Evolutionary conservation across 2,888 invertebrate genomes (phyloP), one percentile per base, ranked within the genome.

Genomic region (Pristionchus exspectatus): DNA sequence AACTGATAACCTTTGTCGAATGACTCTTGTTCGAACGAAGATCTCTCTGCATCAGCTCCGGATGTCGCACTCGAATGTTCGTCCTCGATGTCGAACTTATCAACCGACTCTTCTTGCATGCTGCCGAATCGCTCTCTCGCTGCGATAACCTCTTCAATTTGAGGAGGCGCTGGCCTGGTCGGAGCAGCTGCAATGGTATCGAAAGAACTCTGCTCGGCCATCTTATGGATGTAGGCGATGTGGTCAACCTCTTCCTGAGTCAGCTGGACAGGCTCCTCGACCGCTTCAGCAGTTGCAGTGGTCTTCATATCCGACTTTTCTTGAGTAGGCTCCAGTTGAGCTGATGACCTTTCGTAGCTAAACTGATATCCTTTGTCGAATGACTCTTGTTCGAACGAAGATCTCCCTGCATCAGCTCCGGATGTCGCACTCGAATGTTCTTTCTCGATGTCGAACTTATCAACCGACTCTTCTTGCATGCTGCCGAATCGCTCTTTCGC

Each of bases 191-290:
- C 33, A 24, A 44, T 24, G 10, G 44, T 74, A 2, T 74, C 74
- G 74, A 74, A 33, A 9, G 74, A 74, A 33, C 74, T 74, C 44
- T 74, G 74, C 74, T 74, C 74, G 21, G 74, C 74, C 74, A 74
- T 74, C 44, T 74, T 74, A 44, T 74, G 74, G 74, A 74, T 74
- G 33, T 74, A 74, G 33, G 74, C 74, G 74, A 74, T 74, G 44
- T 74, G 74, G n/a, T 74, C 74, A 44, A 74, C 33, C 74, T 74
- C 74, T 44, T 74, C 74, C 74, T 74, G 74, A 74, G 74, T 74
- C 33, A 74, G 44, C 66, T 66, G 66, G 3, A 74, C 44, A 12
- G 74, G 74, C 74, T 74, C 74, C 44, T 74, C 74, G 44, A 74
- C 2, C 2, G 12, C 74, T 44, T 74, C 30, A 14, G 33, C 33